Evolutionary conservation across 64 coral and sea anemone genomes (phyloP), one percentile per base, ranked within the genome.

Genomic region (Platygyra sinensis): DNA sequence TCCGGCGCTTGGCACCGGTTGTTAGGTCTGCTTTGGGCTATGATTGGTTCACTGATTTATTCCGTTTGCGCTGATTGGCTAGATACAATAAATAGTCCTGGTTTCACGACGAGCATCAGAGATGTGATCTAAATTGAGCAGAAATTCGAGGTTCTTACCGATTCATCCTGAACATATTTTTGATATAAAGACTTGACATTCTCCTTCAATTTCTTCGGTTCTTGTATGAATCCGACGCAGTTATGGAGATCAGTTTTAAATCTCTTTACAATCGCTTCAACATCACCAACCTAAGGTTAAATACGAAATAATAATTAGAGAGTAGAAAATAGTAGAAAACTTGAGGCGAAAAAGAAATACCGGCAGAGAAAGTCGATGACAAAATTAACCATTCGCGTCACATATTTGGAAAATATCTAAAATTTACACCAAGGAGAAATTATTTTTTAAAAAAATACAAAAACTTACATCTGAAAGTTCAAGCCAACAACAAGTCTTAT

Each of bases 91-190:
- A 18, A 46, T 57, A 9, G 10, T 57, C 15, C 54, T 57, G 54
- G 54, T 57, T 57, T 57, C 15, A 57, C 54, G 54, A 57, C 12
- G 10, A 16, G 14, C 15, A 57, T 57, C 54, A 57, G 54, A 14
- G 15, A 9, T 15, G 54, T 50, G 17, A 15, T 28, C n/a, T 29
- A 25, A 80, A 10, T n/a, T 16, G 12, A 19, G 18, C 57, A 54
- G 10, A 27, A 80, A 5, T 27, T 67, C 27, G 38, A 8, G 19
- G 8, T 57, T 52, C 92, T 46, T 88, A 95, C 96, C 78, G 96
- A 95, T 85, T 98, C 96, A 75, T 98, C 93, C 62, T 98, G 96
- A 16, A 98, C 96, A 36, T 98, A 98, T 98, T 98, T 98, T 75
- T 92, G 87, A 62, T 98, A 95, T 22, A 98, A 80, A 1, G 90